Conservation (phyloP, 2,888 invertebrate genomes). For the Cryptus armator region DNA sequence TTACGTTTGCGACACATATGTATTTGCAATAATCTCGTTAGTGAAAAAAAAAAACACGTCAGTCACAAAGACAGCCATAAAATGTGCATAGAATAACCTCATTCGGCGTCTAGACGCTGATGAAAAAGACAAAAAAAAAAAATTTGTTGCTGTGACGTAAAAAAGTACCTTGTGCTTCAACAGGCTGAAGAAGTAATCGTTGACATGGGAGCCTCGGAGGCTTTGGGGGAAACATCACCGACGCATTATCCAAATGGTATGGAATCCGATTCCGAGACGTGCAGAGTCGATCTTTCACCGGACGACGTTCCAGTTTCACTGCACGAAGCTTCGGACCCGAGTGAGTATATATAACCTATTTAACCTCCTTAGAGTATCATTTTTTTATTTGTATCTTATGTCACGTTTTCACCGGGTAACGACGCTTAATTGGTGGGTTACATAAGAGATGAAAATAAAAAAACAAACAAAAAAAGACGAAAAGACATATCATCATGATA, state of each 20-base stretch:
- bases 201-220: slow-evolving; percentile 49
- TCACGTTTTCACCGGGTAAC: background rate
- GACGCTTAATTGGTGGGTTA: background rate
- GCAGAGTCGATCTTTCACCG: slow-evolving; percentile 55
- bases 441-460: background rate
- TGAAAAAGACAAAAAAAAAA: background rate
- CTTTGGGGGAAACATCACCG: slow-evolving; percentile 31
- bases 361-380: too few relatives aligned
- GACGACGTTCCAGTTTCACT: slow-evolving; percentile 32
- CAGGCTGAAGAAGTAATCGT: slow-evolving; percentile 65
- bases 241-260: slow-evolving; percentile 15
- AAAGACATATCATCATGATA: background rate
- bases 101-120: background rate
- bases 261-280: slow-evolving; percentile 44
- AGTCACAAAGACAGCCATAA: background rate
- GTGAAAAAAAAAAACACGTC: background rate
- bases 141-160: background rate
- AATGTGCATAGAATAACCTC: background rate
- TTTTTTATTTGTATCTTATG: background rate
- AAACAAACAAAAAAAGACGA: background rate
- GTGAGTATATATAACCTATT: slow-evolving; percentile 40
- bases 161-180: background rate
- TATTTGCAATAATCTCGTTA: background rate
- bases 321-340: slow-evolving; percentile 44
- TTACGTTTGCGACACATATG: background rate